Percentiles rank a stretch among this genome's conserved stretches.
These are phyloP conservation scores for Philaethria dido DNA, from an alignment of 2,888 invertebrate species.

Conservation along the genomic window DNA sequence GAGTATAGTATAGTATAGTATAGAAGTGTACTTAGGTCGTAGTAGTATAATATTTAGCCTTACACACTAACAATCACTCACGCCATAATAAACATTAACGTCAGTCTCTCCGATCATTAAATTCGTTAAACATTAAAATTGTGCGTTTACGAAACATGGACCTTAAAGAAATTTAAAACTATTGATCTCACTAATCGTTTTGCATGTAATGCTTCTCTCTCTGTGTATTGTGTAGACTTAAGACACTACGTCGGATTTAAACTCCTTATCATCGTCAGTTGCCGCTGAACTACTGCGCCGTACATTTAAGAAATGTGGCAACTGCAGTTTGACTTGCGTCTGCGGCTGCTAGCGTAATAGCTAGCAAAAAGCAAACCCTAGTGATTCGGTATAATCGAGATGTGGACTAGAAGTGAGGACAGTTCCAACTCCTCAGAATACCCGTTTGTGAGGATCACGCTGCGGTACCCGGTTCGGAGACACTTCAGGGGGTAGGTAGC, in stretches of 20 bases:
- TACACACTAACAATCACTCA: neutral
- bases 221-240: neutral
- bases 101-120: neutral
- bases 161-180: neutral
- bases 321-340: neutral
- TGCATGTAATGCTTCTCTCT: neutral
- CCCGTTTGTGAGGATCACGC: slow-evolving; percentile 94
- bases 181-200: neutral
- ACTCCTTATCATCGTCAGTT: neutral
- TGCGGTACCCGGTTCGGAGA: slow-evolving; percentile 93
- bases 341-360: neutral
- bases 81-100: neutral
- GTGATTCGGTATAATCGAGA: slow-evolving; percentile 51
- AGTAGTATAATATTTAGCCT: neutral
- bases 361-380: slow-evolving; percentile 7
- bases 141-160: neutral
- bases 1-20: no score
- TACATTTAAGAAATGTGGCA: neutral
- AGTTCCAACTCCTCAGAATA: slow-evolving; percentile 97
- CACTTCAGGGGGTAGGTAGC: slow-evolving; percentile 95
- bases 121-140: neutral
- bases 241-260: neutral
- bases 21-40: neutral
- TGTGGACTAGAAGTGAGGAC: slow-evolving; percentile 92
- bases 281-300: neutral